Evolutionary conservation across 2,888 invertebrate species (phyloP).

Genomic region (Balanococcus diminutus): DNA sequence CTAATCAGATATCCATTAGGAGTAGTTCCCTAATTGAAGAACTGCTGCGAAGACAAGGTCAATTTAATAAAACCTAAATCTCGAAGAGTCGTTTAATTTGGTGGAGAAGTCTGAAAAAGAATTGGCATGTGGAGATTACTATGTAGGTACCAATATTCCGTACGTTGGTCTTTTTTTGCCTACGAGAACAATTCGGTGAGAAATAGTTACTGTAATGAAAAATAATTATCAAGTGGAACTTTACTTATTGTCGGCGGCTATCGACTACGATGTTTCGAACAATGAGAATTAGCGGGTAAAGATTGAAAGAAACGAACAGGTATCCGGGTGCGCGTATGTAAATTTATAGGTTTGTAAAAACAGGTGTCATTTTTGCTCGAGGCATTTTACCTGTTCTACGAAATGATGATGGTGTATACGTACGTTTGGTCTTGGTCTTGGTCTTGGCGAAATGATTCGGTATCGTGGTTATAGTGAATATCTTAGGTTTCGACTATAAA

Average conservation of each 20-base stretch:
- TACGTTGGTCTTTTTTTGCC: neutral
- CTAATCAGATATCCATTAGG: neutral
- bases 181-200: neutral
- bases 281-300: constrained; percentile 6
- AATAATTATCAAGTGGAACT: neutral
- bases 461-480: too few species aligned
- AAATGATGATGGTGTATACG: neutral
- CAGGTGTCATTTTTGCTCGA: constrained; percentile 10
- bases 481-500: too few species aligned
- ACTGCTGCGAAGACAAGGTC: constrained; percentile 14
- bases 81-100: neutral
- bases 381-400: neutral
- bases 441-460: neutral
- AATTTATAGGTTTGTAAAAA: neutral
- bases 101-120: neutral
- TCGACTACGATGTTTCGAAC: neutral
- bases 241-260: neutral
- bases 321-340: constrained; percentile 3
- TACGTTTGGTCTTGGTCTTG: neutral
- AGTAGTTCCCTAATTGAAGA: constrained; percentile 13
- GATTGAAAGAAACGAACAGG: neutral
- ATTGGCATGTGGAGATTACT: neutral
- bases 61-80: constrained; percentile 4
- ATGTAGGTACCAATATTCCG: neutral
- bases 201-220: neutral